phyloP scores from a whole-genome alignment of 2,888 invertebrate genomes.

The Heteromyza rotundicornis region DNA sequence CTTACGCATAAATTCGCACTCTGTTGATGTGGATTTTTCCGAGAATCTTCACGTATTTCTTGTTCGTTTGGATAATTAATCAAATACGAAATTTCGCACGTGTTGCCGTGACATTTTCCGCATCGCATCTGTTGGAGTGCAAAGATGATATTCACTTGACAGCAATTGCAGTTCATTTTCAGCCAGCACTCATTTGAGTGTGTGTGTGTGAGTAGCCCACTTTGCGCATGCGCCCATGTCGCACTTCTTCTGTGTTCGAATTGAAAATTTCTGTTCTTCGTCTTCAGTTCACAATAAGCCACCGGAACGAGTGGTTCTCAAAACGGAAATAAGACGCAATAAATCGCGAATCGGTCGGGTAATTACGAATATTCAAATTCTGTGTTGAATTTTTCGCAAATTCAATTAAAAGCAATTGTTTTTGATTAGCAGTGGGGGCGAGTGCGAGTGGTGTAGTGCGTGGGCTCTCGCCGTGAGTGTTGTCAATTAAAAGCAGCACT shows the following conservation, averaged over 20 bases:
- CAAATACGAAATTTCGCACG: background rate
- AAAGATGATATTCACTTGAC: too few relatives aligned
- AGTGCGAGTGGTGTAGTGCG: background rate
- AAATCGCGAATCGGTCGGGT: too few relatives aligned
- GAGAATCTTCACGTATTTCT: background rate
- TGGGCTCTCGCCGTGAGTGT: constrained; percentile 1
- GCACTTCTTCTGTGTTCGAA: too few relatives aligned
- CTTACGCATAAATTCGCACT: constrained; percentile 6
- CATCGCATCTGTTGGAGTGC: too few relatives aligned
- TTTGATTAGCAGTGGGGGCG: background rate
- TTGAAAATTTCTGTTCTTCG: too few relatives aligned
- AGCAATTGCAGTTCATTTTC: too few relatives aligned
- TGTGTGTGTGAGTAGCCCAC: too few relatives aligned
- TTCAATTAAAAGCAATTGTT: background rate
- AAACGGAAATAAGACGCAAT: too few relatives aligned
- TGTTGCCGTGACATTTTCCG: background rate
- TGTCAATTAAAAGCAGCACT: too few relatives aligned
- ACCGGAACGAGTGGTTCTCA: background rate
- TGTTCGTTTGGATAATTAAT: background rate
- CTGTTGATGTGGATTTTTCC: background rate
- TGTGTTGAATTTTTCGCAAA: background rate
- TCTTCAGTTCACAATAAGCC: constrained; percentile 14
- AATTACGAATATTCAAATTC: too few relatives aligned
- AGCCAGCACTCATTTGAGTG: too few relatives aligned
- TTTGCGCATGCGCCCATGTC: too few relatives aligned